Evolutionary conservation across 2,888 invertebrate species (phyloP), one percentile per base, ranked within the genome.

Genomic region (Nycteola revayana): DNA sequence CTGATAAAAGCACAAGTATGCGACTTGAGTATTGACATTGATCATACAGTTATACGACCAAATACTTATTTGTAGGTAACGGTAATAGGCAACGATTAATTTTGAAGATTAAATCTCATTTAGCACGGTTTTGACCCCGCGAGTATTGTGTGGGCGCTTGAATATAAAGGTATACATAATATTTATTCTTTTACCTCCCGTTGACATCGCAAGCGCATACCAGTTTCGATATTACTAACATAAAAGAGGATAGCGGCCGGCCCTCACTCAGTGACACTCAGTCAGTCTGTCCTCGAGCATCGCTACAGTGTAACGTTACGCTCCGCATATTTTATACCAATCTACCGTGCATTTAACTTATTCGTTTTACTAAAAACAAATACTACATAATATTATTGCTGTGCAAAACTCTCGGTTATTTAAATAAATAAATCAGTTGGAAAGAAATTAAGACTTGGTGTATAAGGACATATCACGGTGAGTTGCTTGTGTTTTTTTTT

Each of bases 191-290:
- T 65, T 63, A 61, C 59, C 60, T 68, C 63, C 60, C 64, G 63
- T 61, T 68, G 69, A 58, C 67, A 71, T 66, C 60, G 68, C 66
- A 56, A 53, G 53, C 72, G 70, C 69, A 72, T 76, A 81, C 84
- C 78, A 78, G 83, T 83, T 81, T 76, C 14, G 5, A 72, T 74
- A 70, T 69, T 66, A 74, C 67, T 65, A 69, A 79, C 82, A 82
- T 86, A 85, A 85, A 81, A 82, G 83, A 76, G 82, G 79, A 80
- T 84, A 74, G 75, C 78, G 69, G 64, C 66, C 70, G 76, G 74
- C 69, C 69, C 74, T 73, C 79, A 69, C 68, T 75, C 77, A 82
- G 76, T 84, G 69, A 82, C 79, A 69, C 68, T 75, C 77, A 82
- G 76, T 84, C 70, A 82, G 86, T 85, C 61, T 51, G 70, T 55